Conservation (phyloP, 2,113 vertebrate genomes). For the Corydoras sp. region DNA sequence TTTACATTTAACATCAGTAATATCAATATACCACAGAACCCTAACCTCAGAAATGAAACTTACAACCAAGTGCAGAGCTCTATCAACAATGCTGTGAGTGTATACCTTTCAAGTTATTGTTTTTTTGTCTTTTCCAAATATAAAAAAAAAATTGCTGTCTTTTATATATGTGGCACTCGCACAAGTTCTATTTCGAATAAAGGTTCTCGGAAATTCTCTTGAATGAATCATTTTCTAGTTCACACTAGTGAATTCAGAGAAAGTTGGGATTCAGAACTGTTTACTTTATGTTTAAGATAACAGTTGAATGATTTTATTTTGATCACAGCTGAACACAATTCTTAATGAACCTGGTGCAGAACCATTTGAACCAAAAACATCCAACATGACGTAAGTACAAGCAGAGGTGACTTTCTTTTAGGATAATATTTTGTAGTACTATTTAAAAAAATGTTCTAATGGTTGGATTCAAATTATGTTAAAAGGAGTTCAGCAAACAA, state of each 20-base stretch:
- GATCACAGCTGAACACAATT: constrained; percentile 27
- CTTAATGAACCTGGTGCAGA: constrained; percentile 15
- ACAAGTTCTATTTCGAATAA: too few species aligned
- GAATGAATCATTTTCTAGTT: too few species aligned
- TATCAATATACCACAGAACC: constrained; percentile 9
- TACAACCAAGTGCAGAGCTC: not conserved
- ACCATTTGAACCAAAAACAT: not conserved
- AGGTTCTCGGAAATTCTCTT: too few species aligned
- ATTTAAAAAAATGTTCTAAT: too few species aligned
- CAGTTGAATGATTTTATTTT: not conserved
- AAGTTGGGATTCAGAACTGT: too few species aligned
- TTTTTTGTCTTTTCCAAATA: not conserved
- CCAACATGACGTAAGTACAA: constrained; percentile 16
- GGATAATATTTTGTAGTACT: too few species aligned
- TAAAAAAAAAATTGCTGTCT: too few species aligned
- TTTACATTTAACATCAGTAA: constrained; percentile 17
- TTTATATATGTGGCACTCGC: too few species aligned
- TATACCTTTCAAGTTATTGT: too few species aligned
- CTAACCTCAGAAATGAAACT: constrained; percentile 5
- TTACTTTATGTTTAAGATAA: too few species aligned
- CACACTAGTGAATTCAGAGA: too few species aligned
- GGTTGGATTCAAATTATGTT: too few species aligned
- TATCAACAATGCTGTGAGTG: constrained; percentile 3
- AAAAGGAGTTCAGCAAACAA: not conserved
- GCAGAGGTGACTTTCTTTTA: not conserved